Conservation (phyloP, 2,113 vertebrate species). For the Microcebus jonahi region DNA sequence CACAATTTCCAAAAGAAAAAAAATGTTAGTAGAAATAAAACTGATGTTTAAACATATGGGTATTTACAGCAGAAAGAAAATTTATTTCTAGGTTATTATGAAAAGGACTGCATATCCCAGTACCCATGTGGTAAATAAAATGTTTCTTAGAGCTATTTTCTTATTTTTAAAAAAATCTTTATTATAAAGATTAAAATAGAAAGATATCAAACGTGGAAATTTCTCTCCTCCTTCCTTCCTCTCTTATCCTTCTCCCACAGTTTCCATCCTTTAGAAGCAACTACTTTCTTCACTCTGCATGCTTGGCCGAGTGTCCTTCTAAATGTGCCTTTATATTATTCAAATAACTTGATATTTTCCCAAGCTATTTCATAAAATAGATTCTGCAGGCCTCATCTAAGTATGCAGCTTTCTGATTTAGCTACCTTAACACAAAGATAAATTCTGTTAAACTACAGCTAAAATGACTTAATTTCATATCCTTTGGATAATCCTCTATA, state of each 20-base stretch:
- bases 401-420: not conserved
- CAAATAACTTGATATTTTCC: not conserved
- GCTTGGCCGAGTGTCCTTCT: not conserved
- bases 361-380: not conserved
- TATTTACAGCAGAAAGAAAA: not conserved
- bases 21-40: not conserved
- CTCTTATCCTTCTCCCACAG: not conserved
- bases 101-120: not conserved
- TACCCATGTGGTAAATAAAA: not conserved
- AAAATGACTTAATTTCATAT: constrained; percentile 49
- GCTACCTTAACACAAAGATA: constrained; percentile 28
- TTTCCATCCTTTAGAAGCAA: not conserved
- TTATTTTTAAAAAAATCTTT: not conserved
- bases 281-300: not conserved
- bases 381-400: not conserved
- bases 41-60: not conserved
- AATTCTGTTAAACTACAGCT: constrained; percentile 4
- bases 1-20: not conserved
- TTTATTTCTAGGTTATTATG: not conserved
- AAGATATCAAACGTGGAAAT: not conserved
- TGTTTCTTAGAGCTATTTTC: not conserved
- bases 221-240: not conserved
- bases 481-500: not conserved
- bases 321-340: not conserved
- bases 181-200: not conserved